Evolutionary conservation across 2,113 vertebrate genomes (phyloP).

Genomic region (Diadophis punctatus): DNA sequence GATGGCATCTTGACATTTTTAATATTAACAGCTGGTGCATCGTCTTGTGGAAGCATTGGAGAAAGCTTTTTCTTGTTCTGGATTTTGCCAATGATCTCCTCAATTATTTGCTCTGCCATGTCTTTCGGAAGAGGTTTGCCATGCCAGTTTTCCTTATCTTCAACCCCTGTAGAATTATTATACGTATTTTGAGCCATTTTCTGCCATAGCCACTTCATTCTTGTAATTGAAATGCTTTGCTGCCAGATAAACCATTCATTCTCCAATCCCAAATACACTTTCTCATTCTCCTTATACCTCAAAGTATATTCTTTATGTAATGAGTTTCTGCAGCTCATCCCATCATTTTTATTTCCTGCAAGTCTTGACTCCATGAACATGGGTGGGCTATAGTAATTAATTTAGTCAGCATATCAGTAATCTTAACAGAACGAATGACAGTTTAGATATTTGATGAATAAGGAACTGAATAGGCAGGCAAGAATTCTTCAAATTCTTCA

Average conservation of each 20-base stretch:
- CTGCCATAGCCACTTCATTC: neutral
- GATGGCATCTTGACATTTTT: slow-evolving; percentile 87
- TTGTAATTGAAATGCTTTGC: neutral
- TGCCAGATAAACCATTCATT: neutral
- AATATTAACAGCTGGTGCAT: slow-evolving; percentile 80
- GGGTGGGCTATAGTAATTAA: neutral
- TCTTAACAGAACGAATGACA: slow-evolving; percentile 11
- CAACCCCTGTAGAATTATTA: slow-evolving; percentile 71
- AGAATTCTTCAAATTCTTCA: neutral
- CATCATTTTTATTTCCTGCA: neutral
- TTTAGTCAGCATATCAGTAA: slow-evolving; percentile 13
- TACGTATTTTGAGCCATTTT: neutral
- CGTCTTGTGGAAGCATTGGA: slow-evolving; percentile 80
- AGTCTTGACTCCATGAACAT: neutral
- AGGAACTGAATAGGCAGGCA: slow-evolving; percentile 19
- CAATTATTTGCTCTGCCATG: slow-evolving; percentile 84
- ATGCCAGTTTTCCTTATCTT: slow-evolving; percentile 94
- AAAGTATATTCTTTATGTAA: neutral
- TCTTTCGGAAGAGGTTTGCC: slow-evolving; percentile 90
- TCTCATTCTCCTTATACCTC: neutral
- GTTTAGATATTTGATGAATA: neutral
- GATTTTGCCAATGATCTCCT: slow-evolving; percentile 83
- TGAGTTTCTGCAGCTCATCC: neutral
- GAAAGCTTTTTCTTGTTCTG: slow-evolving; percentile 87
- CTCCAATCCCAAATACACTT: neutral